Conservation (phyloP, 2,113 vertebrate species). For the Aphelocoma coerulescens region DNA sequence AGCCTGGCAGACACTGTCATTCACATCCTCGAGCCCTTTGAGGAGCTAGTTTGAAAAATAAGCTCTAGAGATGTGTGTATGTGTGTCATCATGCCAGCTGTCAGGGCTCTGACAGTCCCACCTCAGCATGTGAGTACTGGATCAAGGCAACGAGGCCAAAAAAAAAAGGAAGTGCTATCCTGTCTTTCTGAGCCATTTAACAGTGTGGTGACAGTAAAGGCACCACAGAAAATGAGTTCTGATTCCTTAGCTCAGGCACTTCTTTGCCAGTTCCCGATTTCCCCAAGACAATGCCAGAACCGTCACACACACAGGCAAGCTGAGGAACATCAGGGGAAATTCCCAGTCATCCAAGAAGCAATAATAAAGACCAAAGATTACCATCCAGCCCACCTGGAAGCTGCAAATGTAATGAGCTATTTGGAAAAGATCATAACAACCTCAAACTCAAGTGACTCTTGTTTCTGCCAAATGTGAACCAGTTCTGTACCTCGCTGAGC, state of each 20-base stretch:
- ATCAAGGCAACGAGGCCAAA: conserved; percentile 54
- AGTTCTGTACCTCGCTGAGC: neutral
- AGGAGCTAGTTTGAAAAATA: conserved; percentile 45
- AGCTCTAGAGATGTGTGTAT: neutral
- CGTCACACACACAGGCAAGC: neutral
- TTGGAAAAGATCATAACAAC: conserved; percentile 51
- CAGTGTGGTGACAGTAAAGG: conserved; percentile 47
- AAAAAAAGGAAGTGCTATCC: conserved; percentile 49
- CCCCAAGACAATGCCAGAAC: conserved; percentile 33
- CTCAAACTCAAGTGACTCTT: conserved; percentile 6
- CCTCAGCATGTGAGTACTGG: conserved; percentile 36
- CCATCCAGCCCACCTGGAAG: conserved; percentile 54
- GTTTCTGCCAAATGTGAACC: neutral
- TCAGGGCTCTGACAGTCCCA: conserved; percentile 49
- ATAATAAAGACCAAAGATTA: conserved; percentile 33
- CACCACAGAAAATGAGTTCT: neutral
- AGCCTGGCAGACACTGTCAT: conserved; percentile 42
- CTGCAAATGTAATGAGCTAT: conserved; percentile 40
- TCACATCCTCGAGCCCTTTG: conserved; percentile 29
- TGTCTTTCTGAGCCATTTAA: conserved; percentile 43
- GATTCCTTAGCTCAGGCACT: conserved; percentile 31
- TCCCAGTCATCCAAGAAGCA: conserved; percentile 4
- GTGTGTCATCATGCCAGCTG: conserved; percentile 55
- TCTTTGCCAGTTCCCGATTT: conserved; percentile 23
- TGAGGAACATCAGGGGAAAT: conserved; percentile 41